Base-by-base conservation (phyloP, 64 coral and sea anemone species). In the Montipora foliosa region DNA sequence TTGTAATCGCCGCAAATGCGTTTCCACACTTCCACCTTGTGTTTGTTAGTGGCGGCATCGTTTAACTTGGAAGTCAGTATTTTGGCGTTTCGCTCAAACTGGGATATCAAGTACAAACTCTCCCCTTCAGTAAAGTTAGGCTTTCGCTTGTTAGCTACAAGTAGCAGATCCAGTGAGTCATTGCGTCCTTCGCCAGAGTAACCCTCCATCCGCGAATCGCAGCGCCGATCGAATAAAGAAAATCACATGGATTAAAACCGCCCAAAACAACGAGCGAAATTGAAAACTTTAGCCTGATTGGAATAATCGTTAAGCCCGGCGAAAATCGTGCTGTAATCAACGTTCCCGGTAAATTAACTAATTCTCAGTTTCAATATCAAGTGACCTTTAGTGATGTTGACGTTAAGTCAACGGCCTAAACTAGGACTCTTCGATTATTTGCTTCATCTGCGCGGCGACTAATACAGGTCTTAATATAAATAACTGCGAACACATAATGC, bases 11-110 rank as follows among this genome's bases (percentile, higher is more conserved):
- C 48, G 82, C 90, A 92, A 60, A 92, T 92, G 69, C 90, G 72
- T 53, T 92, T 82, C 90, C 90, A 92, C n/a, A 92, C 81, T 61
- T 81, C 90, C 24, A 92, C 72, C 81, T 92, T 92, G 76, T 92
- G 90, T 74, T 83, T 75, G 70, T 92, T 92, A 8, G 82, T 92
- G 47, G 81, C 44, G 10, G 90, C 82, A 85, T 83, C 82, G 81
- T 92, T 92, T 14, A 92, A 17, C 57, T 92, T 92, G 45, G 90
- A 92, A 10, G 80, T 74, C 15, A 92, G 90, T 64, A 92, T 73
- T 51, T 47, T 72, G 14, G 55, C 75, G 60, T 92, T 92, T 15
- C 79, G 73, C 90, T 92, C 90, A 64, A 92, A 92, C 45, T 92
- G 51, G 15, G 81, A 74, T 44, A 92, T 92, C 15, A 92, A 64